Percentiles rank a stretch among this genome's conserved stretches.
Conservation (phyloP, 1,140 invertebrate genomes). For the Gonioctena quinquepunctata region DNA sequence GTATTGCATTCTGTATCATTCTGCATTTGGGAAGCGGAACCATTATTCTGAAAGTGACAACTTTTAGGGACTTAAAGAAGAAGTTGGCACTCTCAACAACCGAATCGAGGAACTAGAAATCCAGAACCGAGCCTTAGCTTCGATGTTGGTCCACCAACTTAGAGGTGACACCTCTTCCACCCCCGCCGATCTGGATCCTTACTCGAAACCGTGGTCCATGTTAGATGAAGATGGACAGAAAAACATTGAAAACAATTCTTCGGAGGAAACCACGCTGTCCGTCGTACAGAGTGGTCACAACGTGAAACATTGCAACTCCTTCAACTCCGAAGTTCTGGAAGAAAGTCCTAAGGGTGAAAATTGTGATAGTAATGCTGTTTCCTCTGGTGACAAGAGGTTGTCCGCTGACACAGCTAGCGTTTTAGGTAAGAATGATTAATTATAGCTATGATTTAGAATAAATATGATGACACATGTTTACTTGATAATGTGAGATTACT, state of each 20-base stretch:
- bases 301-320: constrained; percentile 52
- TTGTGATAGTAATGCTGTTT: constrained; percentile 37
- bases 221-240: constrained; percentile 6
- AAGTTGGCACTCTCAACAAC: constrained; percentile 65
- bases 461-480: no score
- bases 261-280: background rate
- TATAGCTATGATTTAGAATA: no score
- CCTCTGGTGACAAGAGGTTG: constrained; percentile 44
- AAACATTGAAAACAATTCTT: background rate
- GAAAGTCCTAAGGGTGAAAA: constrained; percentile 33
- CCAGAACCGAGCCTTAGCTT: constrained; percentile 68
- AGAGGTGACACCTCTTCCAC: constrained; percentile 59
- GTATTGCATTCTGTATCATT: background rate
- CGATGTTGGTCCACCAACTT: constrained; percentile 68
- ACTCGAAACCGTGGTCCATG: constrained; percentile 18
- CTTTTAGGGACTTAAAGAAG: constrained; percentile 68
- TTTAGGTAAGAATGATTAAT: constrained; percentile 45
- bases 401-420: constrained; percentile 47
- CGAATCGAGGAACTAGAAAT: constrained; percentile 70
- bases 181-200: constrained; percentile 39
- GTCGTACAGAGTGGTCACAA: constrained; percentile 33
- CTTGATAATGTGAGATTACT: no score
- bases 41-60: background rate
- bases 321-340: constrained; percentile 51
- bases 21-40: no score